Evolutionary conservation across 1,140 invertebrate species (phyloP).

Genomic region (Lutraria rhynchaena): DNA sequence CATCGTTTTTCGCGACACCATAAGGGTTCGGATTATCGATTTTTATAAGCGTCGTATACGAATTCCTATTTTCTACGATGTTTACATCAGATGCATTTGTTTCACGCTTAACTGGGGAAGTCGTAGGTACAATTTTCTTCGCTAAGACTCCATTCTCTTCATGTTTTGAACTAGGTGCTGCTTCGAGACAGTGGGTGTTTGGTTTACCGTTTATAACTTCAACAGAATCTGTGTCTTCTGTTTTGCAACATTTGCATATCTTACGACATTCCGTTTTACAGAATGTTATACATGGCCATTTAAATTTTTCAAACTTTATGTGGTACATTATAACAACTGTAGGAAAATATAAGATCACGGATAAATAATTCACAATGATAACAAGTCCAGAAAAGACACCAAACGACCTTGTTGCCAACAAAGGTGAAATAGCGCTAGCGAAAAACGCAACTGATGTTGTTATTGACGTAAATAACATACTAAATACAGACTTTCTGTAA

Average conservation of each 20-base stretch:
- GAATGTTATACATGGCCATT: conserved; percentile 54
- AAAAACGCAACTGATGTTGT: conserved; percentile 77
- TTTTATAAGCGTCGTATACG: neutral
- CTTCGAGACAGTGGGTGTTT: no score
- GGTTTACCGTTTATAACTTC: neutral
- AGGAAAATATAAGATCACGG: conserved; percentile 74
- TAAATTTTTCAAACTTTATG: conserved; percentile 59
- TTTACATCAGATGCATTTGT: neutral
- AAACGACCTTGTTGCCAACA: conserved; percentile 71
- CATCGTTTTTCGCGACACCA: neutral
- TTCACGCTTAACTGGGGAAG: neutral
- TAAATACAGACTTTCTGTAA: conserved; percentile 66
- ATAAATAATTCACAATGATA: conserved; percentile 75
- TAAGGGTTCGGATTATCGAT: conserved; percentile 4
- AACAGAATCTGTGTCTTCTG: neutral
- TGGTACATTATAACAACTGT: conserved; percentile 73
- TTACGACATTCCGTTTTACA: conserved; percentile 3
- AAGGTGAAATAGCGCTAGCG: conserved; percentile 68
- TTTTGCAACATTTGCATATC: neutral
- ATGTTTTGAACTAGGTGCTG: neutral
- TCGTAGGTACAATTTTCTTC: neutral
- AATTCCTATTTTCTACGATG: conserved; percentile 16
- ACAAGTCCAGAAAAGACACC: conserved; percentile 74
- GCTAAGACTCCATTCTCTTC: neutral
- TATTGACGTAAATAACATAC: conserved; percentile 73